phyloP scores from a whole-genome alignment of 2,797 vertebrate species.

The Artibeus jamaicensis region DNA sequence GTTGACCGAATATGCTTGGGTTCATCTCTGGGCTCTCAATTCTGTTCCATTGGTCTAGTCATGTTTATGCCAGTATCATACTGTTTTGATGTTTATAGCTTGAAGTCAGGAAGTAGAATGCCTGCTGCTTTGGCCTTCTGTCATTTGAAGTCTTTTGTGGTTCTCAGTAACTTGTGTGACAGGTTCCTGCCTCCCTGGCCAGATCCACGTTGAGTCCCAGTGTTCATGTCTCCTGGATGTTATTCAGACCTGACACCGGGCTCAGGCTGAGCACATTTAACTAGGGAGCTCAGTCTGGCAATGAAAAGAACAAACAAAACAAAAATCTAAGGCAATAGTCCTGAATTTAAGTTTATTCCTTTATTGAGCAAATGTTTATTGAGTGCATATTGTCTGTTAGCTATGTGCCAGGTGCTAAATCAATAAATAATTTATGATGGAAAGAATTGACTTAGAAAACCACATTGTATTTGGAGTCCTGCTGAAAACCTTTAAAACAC shows the following conservation, averaged over 20 bases:
- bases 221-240: neutral
- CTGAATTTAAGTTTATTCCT: neutral
- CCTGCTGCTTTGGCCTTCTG: neutral
- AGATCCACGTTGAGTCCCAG: neutral
- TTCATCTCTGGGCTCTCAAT: neutral
- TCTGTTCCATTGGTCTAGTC: neutral
- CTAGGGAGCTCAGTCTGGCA: neutral
- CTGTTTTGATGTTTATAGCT: neutral
- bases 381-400: neutral
- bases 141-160: neutral
- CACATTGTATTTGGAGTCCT: neutral
- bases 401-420: neutral
- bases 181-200: neutral
- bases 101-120: neutral
- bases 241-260: neutral
- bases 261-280: neutral
- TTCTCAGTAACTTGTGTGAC: neutral
- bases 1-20: neutral
- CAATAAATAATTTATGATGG: neutral
- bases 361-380: neutral
- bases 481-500: constrained; percentile 22
- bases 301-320: neutral
- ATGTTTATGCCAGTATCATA: neutral
- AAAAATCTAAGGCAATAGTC: neutral
- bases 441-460: constrained; percentile 18